phyloP scores from a whole-genome alignment of 2,888 invertebrate species.

The Enchytraeus crypticus region DNA sequence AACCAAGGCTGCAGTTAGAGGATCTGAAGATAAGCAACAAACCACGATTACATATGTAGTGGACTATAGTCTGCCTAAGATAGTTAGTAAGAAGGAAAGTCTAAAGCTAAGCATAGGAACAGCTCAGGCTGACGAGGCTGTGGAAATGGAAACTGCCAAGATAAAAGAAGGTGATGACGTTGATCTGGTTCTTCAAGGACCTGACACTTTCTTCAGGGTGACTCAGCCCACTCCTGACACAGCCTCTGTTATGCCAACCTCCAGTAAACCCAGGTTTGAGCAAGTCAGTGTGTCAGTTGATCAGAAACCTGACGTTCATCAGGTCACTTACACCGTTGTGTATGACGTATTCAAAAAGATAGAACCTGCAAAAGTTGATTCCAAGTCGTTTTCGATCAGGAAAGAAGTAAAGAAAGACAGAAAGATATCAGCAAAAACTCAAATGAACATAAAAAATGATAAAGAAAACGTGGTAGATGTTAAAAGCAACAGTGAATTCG shows the following conservation, averaged over 20 bases:
- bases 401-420: too few species aligned
- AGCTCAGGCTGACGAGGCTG: not conserved
- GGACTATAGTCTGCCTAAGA: not conserved
- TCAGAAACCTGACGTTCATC: not conserved
- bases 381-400: too few species aligned
- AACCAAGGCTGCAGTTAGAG: not conserved
- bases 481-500: too few species aligned
- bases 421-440: too few species aligned
- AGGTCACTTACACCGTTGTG: not conserved
- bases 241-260: not conserved
- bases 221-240: not conserved
- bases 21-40: not conserved
- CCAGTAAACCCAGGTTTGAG: not conserved
- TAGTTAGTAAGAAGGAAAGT: not conserved
- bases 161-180: not conserved
- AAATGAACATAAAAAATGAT: too few species aligned
- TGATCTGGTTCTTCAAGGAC: not conserved
- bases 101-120: not conserved
- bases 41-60: conserved; percentile 4
- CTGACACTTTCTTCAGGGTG: not conserved
- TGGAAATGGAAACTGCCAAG: not conserved
- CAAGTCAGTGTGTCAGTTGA: too few species aligned
- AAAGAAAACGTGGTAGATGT: too few species aligned
- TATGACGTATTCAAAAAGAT: not conserved
- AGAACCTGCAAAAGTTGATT: too few species aligned